These are phyloP conservation scores for Lepidurus packardi DNA, from an alignment of 1,140 invertebrate genomes.

Conservation along the genomic window DNA sequence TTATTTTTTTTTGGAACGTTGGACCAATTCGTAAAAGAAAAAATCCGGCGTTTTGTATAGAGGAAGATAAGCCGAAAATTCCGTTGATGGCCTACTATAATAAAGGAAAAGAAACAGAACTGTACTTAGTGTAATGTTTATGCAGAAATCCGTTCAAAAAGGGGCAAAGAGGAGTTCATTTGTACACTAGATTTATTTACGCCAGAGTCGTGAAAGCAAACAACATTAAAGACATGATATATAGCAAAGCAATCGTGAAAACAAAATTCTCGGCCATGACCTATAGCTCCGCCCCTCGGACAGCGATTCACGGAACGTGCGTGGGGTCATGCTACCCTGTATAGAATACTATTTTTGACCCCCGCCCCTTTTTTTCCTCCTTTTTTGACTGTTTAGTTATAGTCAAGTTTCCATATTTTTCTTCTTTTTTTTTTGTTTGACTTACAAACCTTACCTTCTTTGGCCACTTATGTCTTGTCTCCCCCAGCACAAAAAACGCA, in stretches of 20 bases:
- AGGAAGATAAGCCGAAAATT: neutral
- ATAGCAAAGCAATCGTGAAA: neutral
- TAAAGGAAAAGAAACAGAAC: neutral
- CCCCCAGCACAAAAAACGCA: neutral
- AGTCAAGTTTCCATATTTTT: neutral
- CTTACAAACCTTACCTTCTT: neutral
- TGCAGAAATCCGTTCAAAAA: neutral
- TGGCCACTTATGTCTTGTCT: neutral
- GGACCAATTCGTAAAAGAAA: neutral
- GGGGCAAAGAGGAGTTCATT: neutral
- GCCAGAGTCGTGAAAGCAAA: conserved; percentile 9
- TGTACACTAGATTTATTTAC: conserved; percentile 10
- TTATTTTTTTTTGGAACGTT: neutral
- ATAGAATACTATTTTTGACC: conserved; percentile 22
- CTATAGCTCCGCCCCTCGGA: conserved; percentile 13
- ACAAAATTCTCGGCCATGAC: conserved; percentile 9
- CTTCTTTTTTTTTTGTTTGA: neutral
- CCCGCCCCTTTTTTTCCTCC: neutral
- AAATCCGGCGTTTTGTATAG: neutral
- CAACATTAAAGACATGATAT: neutral
- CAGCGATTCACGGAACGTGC: conserved; percentile 17
- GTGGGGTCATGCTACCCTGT: conserved; percentile 16
- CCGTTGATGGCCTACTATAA: neutral
- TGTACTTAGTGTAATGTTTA: conserved; percentile 22
- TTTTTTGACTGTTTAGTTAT: conserved; percentile 14